Base-by-base conservation (phyloP, 2,888 invertebrate genomes). In the Ichneumoninae sp. region DNA sequence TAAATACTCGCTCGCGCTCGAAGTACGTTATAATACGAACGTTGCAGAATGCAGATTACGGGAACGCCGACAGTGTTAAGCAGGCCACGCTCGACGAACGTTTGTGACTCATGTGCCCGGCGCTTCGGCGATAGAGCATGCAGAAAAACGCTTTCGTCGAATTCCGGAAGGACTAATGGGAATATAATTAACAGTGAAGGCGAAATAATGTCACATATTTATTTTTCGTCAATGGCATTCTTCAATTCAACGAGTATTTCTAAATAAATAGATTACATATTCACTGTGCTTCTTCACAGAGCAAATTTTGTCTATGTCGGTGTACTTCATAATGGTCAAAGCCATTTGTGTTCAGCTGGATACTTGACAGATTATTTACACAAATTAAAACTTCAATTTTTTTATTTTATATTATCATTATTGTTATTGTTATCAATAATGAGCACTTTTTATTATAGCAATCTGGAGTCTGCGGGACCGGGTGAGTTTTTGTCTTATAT, bases 401-500 rank as follows among this genome's bases (percentile, higher is more conserved):
- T 44, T 44, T 3, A 16, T 16, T 57, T 57, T 57, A 26, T 57
- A 26, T 26, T 22, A 3, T 54, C 8, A 8, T 54, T n/a, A 19
- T 5, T 52, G 54, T 54, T 26, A 57, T 57, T 3, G 22, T 57
- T 22, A 69, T 69, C 16, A 30, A 26, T 26, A 68, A 68, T 26
- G 8, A 30, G 66, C 66, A 68, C 83, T 88, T 83, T 79, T 84
- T 74, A 74, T 91, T 91, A 66, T 88, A 92, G 92, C 81, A 89
- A 89, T 86, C 83, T 90, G 75, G 89, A 88, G 68, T 85, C 88
- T 54, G 83, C 88, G 73, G 80, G 87, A 63, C 70, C 89, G 85
- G 92, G 92, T 92, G 33, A 80, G 79, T 79, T 71, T 52, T 40
- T 40, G 5, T 40, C 8, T 10, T 8, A 8, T 40, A 3, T 40